phyloP scores from a whole-genome alignment of 2,113 vertebrate genomes.

The Ovibos moschatus region DNA sequence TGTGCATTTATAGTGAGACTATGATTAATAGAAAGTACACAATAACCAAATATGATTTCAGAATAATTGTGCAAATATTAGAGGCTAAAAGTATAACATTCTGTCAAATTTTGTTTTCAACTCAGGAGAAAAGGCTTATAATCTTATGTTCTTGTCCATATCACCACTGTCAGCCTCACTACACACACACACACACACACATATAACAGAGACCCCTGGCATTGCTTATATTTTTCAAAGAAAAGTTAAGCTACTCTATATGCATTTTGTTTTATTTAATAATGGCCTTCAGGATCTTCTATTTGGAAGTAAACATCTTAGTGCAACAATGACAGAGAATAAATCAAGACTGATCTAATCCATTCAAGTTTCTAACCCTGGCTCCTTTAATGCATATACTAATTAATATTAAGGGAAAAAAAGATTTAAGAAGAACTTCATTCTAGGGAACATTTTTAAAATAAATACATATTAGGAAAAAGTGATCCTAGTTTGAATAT shows the following conservation, averaged over 20 bases:
- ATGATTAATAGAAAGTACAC: not conserved
- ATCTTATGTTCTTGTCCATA: not conserved
- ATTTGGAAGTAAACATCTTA: not conserved
- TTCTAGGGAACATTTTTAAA: not conserved
- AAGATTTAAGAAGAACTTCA: not conserved
- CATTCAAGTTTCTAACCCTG: not conserved
- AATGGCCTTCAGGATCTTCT: not conserved
- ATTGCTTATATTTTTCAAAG: not conserved
- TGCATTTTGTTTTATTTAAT: not conserved
- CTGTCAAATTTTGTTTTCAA: not conserved
- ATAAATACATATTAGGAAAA: not conserved
- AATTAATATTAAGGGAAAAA: not conserved
- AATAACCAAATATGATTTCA: not conserved
- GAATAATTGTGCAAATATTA: not conserved
- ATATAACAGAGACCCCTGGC: rapidly evolving
- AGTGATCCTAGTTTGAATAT: not conserved
- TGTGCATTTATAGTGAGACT: not conserved
- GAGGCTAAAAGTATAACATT: not conserved
- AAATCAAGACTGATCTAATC: not conserved
- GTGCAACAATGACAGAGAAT: not conserved
- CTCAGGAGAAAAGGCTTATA: not conserved
- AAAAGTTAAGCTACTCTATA: not conserved
- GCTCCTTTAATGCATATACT: not conserved
- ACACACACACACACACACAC: not conserved
- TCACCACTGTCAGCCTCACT: not conserved